These are phyloP conservation scores for Polyergus mexicanus DNA, from an alignment of 1,140 invertebrate species.

Conservation along the genomic window DNA sequence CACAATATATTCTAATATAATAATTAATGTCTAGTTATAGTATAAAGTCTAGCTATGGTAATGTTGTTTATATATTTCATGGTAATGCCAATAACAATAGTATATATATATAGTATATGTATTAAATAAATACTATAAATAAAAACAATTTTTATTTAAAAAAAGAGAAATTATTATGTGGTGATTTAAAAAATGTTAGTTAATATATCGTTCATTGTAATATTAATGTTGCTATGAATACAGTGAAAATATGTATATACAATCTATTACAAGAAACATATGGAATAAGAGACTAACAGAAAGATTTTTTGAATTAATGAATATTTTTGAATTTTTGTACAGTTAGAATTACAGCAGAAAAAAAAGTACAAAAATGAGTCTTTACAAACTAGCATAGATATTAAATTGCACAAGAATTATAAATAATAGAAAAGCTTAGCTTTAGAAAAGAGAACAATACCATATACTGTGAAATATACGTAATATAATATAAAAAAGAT, in stretches of 20 bases:
- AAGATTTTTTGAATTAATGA: not conserved
- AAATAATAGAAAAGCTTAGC: slow-evolving; percentile 3
- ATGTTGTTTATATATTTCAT: not conserved
- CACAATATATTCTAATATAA: slow-evolving; percentile 9
- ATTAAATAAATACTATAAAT: not conserved
- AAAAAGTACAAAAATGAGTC: too few relatives aligned
- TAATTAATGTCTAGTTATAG: not conserved
- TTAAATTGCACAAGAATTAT: not conserved
- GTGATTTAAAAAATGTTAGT: not conserved
- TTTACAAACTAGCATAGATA: not conserved
- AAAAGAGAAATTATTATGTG: not conserved
- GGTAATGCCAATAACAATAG: slow-evolving; percentile 7
- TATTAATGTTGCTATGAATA: not conserved
- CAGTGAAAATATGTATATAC: not conserved
- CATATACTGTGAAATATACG: too few relatives aligned
- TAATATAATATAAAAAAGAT: not conserved
- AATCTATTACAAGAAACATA: not conserved
- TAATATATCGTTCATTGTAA: not conserved
- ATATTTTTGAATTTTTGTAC: not conserved
- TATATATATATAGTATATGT: not conserved
- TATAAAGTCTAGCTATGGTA: not conserved
- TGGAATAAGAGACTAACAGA: slow-evolving; percentile 14
- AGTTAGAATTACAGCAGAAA: too few relatives aligned
- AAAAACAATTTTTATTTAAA: not conserved
- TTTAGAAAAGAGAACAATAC: not conserved